Base-by-base conservation (phyloP, 2,888 invertebrate genomes). In the Teinopalpus imperialis region DNA sequence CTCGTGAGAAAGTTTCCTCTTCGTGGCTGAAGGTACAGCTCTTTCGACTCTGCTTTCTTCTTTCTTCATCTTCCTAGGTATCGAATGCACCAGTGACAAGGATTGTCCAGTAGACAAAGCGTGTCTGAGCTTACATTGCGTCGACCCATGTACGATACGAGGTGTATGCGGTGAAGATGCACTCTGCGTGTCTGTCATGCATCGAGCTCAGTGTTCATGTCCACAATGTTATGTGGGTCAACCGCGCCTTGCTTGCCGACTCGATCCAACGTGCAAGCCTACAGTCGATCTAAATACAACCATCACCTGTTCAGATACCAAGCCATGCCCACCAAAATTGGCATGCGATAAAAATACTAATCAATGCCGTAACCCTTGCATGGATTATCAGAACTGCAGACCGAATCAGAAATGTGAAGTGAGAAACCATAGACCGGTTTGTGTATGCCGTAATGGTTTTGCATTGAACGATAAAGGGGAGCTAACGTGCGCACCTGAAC, bases 31-130 rank as follows among this genome's bases (percentile, higher is more conserved):
- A 92, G 92, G 91, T 91, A 90, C 91, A 90, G 93, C 93, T 93
- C 93, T 93, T 90, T 90, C 91, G 91, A 90, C 89, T 88, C 74
- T 88, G 89, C 88, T 88, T 89, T 88, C 89, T 89, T 88, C 88
- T 89, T 89, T 88, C 87, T n/a, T 83, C 80, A 81, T 87, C 87
- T 88, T 90, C 89, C 80, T 90, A 93, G 94, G 94, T 90, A 93
- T 93, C 90, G 95, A 95, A 93, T 97, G 97, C 91, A 93, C 93
- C 90, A 93, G 93, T 88, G 96, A 97, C 91, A 92, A 93, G 90
- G 96, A 96, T 90, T 97, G 97, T 90, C 93, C 95, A 62, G 94
- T 94, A 89, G 96, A 97, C 90, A 95, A 95, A 90, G 94, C 96
- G 79, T 97, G 97, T 90, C 92, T 96, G 88, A 94, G 95, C 90